Evolutionary conservation across 92 coral and sea anemone genomes (phyloP).

Genomic region (Scolanthus callimorphus): DNA sequence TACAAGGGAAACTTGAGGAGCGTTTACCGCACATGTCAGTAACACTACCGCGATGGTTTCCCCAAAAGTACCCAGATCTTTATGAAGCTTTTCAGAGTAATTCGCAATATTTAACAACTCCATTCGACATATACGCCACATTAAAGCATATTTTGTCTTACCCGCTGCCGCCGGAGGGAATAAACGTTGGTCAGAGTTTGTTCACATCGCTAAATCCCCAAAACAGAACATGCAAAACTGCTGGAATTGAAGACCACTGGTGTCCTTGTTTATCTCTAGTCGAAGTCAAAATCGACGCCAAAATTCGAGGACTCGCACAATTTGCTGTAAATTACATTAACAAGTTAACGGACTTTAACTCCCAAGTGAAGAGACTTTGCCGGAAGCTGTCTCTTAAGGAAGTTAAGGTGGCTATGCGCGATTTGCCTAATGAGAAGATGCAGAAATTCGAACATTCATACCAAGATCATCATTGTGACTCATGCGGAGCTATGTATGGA

Average conservation of each 20-base stretch:
- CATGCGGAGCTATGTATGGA: constrained; percentile 51
- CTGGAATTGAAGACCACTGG: constrained; percentile 87
- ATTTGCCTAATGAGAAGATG: constrained; percentile 71
- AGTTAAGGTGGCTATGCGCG: constrained; percentile 57
- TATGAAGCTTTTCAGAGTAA: constrained; percentile 46
- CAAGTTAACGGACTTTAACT: constrained; percentile 29
- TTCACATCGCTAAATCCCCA: constrained; percentile 47
- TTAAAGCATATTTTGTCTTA: constrained; percentile 70
- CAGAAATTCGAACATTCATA: constrained; percentile 46
- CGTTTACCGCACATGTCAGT: constrained; percentile 68
- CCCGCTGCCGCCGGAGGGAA: constrained; percentile 62
- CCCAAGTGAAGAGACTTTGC: constrained; percentile 28
- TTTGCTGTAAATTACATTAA: constrained; percentile 57
- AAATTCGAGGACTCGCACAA: constrained; percentile 25
- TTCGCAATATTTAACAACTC: constrained; percentile 72
- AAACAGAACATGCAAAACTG: constrained; percentile 62
- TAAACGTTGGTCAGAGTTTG: constrained; percentile 69
- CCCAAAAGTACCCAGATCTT: constrained; percentile 47
- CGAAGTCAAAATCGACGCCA: constrained; percentile 33
- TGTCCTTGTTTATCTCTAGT: constrained; percentile 88
- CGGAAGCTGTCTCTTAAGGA: constrained; percentile 46
- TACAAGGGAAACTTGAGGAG: constrained; percentile 79
- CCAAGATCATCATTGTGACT: constrained; percentile 45
- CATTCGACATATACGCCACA: constrained; percentile 87
- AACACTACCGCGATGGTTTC: constrained; percentile 55